A percentile compares a stretch with the other conserved stretches of the same genome.
phyloP scores from a whole-genome alignment of 1,140 invertebrate species.

The Eubasilissa regina region DNA sequence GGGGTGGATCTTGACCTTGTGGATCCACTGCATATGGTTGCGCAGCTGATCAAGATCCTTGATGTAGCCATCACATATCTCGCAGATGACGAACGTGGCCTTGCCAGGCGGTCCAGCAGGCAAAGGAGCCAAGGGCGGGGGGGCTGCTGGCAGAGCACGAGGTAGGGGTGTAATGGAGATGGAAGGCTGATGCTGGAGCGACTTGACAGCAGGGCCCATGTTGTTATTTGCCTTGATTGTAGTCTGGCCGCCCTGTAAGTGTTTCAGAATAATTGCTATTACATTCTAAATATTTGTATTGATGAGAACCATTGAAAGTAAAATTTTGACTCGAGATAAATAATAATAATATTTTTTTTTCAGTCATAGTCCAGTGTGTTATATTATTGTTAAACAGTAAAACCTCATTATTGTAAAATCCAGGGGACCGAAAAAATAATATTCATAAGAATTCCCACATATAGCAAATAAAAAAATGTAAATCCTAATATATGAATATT shows the following conservation, averaged over 20 bases:
- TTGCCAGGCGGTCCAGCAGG: conserved; percentile 75
- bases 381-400: no score
- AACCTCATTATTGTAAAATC: no score
- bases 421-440: no score
- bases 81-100: conserved; percentile 92
- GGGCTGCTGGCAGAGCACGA: conserved; percentile 70
- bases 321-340: no score
- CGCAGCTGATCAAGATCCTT: conserved; percentile 93
- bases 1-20: conserved; percentile 96
- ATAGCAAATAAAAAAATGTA: no score
- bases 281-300: no score
- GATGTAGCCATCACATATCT: conserved; percentile 96
- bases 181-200: conserved; percentile 80
- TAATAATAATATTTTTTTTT: no score
- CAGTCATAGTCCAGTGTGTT: no score
- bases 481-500: no score
- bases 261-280: neutral
- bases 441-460: no score
- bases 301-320: no score
- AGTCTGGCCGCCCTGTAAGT: conserved; percentile 43
- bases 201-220: conserved; percentile 66
- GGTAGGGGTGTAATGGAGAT: conserved; percentile 93
- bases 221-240: conserved; percentile 53
- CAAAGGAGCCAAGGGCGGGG: conserved; percentile 65
- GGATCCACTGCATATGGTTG: conserved; percentile 97